Conservation (phyloP, 2,888 invertebrate species). For the Lycocerus yunnanus region DNA sequence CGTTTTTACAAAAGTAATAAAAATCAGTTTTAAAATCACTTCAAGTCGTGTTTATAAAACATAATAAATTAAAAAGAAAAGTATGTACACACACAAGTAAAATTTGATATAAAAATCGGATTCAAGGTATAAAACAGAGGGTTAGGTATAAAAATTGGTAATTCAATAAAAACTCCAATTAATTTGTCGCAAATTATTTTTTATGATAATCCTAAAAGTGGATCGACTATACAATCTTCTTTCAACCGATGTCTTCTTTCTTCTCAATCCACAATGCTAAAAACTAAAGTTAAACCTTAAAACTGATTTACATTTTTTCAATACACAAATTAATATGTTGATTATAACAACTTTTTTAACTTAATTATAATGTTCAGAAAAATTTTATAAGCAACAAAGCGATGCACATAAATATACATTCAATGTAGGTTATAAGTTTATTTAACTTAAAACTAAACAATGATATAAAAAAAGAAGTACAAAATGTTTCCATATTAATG, state of each 20-base stretch:
- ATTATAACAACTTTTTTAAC: neutral
- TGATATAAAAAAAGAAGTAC: neutral
- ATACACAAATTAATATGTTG: neutral
- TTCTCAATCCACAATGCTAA: slow-evolving; percentile 17
- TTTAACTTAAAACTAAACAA: neutral
- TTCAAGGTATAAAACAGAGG: neutral
- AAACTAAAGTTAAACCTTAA: neutral
- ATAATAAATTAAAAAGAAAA: slow-evolving; percentile 1
- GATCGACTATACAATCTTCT: slow-evolving; percentile 46
- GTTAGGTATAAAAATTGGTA: slow-evolving; percentile 11
- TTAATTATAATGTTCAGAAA: slow-evolving; percentile 6
- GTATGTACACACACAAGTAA: neutral
- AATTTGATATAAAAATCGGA: neutral
- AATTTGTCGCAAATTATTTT: slow-evolving; percentile 43
- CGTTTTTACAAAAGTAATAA: neutral
- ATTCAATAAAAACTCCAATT: slow-evolving; percentile 41
- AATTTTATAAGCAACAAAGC: neutral
- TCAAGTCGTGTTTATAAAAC: neutral
- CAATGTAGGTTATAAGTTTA: neutral
- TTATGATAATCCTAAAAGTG: slow-evolving; percentile 36
- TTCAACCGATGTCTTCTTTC: slow-evolving; percentile 37
- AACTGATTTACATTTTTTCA: neutral
- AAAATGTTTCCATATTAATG: slow-evolving; percentile 56
- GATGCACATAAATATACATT: slow-evolving; percentile 4
- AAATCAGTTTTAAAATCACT: neutral